Evolutionary conservation across 2,888 invertebrate genomes (phyloP), one percentile per base, ranked within the genome.

Genomic region (Augochlorella aurata): DNA sequence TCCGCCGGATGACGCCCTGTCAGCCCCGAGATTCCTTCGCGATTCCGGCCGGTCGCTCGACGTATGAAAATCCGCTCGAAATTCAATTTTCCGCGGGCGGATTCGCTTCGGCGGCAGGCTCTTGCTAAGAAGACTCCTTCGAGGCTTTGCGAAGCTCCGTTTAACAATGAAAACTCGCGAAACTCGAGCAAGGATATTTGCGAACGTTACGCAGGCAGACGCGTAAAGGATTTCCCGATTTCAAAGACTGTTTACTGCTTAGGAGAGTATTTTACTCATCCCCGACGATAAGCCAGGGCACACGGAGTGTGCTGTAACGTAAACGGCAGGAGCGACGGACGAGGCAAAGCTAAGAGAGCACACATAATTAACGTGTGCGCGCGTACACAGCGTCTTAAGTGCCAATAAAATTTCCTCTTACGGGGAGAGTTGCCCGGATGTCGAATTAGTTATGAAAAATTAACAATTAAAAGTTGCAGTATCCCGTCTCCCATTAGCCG

Each of bases 1-100:
- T 66, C 5, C 44, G 21, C 0, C 65, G 44, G 38, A 38, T 38
- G 38, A 38, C 38, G 38, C 5, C 38, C 38, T 38, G 38, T 38
- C 38, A 38, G 38, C 21, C 21, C 21, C 54, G 14, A 21, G 54
- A 14, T 54, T 21, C 0, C 21, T 9, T 0, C 29, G 61, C 47
- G 47, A 49, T 49, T 49, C 10, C 10, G 0, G 14, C 14, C 47
- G 47, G 8, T 5, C 47, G 47, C 29, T 29, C 29, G 38, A 21
- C 61, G 18, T 29, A 21, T 45, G 21, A 50, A 3, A n/a, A 61
- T 77, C 58, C 65, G 77, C 77, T 5, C 38, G 38, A 38, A 38
- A 38, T 38, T 38, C 38, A 38, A 38, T 38, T 38, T 5, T 38
- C 38, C 7, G 7, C 38, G 5, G 38, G 38, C 3, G 38, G 38